Conservation (phyloP, 23 tunicate species). For the Ascidia mentula region DNA sequence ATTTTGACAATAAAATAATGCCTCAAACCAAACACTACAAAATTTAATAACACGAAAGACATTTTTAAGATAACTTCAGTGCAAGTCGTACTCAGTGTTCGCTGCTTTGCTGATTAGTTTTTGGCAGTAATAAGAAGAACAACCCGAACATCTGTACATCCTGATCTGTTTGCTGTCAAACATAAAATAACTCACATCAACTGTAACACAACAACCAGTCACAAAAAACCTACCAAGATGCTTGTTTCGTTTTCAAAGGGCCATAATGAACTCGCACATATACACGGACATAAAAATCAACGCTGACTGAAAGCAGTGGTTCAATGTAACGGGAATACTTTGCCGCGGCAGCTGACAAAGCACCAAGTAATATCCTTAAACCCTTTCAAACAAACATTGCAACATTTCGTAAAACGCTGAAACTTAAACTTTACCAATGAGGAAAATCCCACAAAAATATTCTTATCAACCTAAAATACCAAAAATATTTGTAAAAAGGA, state of each 20-base stretch:
- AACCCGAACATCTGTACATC: constrained; percentile 66
- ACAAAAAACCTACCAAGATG: constrained; percentile 51
- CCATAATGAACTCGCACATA: constrained; percentile 86
- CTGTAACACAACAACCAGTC: background rate
- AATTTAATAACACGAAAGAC: background rate
- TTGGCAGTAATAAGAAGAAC: constrained; percentile 51
- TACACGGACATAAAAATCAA: constrained; percentile 89
- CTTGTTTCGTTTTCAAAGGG: constrained; percentile 46
- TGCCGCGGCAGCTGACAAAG: constrained; percentile 74
- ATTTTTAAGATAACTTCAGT: background rate
- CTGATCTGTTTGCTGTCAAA: constrained; percentile 72
- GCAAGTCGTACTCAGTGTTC: background rate
- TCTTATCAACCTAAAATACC: no score
- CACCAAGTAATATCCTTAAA: constrained; percentile 64
- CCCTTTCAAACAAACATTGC: no score
- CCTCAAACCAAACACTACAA: no score
- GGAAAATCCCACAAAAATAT: no score
- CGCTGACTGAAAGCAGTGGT: constrained; percentile 75
- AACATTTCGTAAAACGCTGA: no score
- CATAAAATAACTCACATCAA: background rate
- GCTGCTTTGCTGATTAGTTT: constrained; percentile 12
- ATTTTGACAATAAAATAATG: no score
- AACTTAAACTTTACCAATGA: no score
- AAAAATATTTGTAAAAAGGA: no score
- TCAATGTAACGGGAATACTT: constrained; percentile 86